Evolutionary conservation across 2,888 invertebrate species (phyloP), one percentile per base, ranked within the genome.

Genomic region (Litoditis marina): DNA sequence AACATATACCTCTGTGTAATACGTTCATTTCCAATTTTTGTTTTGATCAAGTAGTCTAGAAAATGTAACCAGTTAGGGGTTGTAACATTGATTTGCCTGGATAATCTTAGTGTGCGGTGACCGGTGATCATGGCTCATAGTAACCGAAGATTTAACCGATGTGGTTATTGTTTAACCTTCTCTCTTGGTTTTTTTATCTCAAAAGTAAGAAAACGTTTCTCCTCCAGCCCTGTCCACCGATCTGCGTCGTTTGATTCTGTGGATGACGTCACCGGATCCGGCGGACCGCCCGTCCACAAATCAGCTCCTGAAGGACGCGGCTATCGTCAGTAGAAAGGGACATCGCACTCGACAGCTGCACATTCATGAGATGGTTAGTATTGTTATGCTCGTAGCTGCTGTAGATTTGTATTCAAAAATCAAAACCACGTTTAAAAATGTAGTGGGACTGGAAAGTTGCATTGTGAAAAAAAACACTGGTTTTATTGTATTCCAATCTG

Each of bases 241-340:
- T 7, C 47, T 74, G 19, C 60, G 67, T 7, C 36, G 52, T 6
- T 28, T 74, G 34, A 71, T 76, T 36, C 47, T 58, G 44, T 55
- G 57, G 49, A 74, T 76, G 76, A 55, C 71, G n/a, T 46, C 63
- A 2, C 46, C 55, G 16, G 60, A 69, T 39, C 73, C 76, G 6
- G 11, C 19, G 28, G 52, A 25, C 2, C 64, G 76, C 3, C 76
- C 76, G 25, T 70, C 69, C 2, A 56, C 74, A 1, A 31, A 44
- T 0, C 58, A 65, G 27, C 57, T 73, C 27, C 34, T 65, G 0
- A 27, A 25, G 7, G 49, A 60, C 22, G 28, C 31, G 19, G 19
- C 54, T 8, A 30, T 27, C 1, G 19, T 13, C 8, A 39, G 25
- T 19, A 25, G 27, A 25, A 2, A 11, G 7, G 7, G 27, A 11